Base-by-base conservation (phyloP, 2,113 vertebrate genomes). In the Bostrychus sinensis region DNA sequence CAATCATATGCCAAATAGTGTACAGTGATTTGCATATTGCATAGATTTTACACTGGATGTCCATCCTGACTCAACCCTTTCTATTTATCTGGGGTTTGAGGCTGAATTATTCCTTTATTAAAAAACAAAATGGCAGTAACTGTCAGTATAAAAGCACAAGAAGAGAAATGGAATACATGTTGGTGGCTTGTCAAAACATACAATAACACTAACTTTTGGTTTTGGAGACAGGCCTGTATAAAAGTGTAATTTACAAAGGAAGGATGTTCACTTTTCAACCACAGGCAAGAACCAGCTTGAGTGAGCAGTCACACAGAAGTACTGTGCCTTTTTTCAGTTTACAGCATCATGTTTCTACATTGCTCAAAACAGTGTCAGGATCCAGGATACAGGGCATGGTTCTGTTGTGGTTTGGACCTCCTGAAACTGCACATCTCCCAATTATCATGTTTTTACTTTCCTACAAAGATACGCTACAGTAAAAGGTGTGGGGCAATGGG, bases 251-350 rank as follows among this genome's bases (percentile, higher is more conserved):
- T 46, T 23, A 42, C 17, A 7, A 46, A 32, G 19, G 13, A 50
- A 25, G 23, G 13, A 5, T 16, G 48, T 51, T 51, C 25, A 51
- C 6, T 28, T 51, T 51, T 51, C 25, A 14, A 16, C 46, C 25
- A 51, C 48, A 30, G 26, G 28, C 48, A 51, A 51, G 25, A 30
- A 28, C 7, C 48, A 30, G 48, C 48, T 23, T 28, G 25, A 51
- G 8, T 14, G 3, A 30, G 26, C 14, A n/a, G 14, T 51, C 48
- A 6, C 6, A 16, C 11, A 13, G 37, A 12, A 51, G 26, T 28
- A 51, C 20, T 22, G 6, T 43, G 7, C 9, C 19, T 12, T 45
- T 22, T 23, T 3, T n/a, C 2, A 23, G 5, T 16, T 26, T 26
- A 26, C 46, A 50, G 23, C 23, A 50, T 25, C 19, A 16, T 11